Evolutionary conservation across 2,113 vertebrate species (phyloP).

Genomic region (Podarcis cretensis): DNA sequence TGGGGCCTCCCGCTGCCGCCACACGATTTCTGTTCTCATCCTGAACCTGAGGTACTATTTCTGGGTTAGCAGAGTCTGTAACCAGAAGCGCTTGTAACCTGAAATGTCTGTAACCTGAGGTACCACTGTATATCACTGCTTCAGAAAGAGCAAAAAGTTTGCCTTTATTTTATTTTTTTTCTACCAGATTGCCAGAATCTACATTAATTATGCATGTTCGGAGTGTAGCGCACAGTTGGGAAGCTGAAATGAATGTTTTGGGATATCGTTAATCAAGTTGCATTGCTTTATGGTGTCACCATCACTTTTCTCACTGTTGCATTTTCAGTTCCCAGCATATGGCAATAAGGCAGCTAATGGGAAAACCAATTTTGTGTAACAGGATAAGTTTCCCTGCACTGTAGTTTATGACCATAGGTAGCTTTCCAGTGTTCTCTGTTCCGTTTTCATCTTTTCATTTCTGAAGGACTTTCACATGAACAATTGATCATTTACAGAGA

Average conservation of each 20-base stretch:
- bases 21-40: too few species aligned
- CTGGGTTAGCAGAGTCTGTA: too few species aligned
- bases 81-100: too few species aligned
- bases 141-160: slow-evolving; percentile 60
- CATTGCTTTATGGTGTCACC: slow-evolving; percentile 71
- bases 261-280: slow-evolving; percentile 69
- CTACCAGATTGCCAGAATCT: slow-evolving; percentile 66
- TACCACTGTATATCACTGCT: slow-evolving; percentile 29
- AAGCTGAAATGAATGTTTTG: slow-evolving; percentile 73
- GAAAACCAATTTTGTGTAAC: slow-evolving; percentile 61
- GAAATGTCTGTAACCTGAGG: too few species aligned
- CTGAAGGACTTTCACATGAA: background rate
- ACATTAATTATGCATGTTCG: slow-evolving; percentile 74
- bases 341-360: slow-evolving; percentile 68
- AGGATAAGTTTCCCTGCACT: slow-evolving; percentile 46
- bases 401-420: slow-evolving; percentile 63
- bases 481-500: slow-evolving; percentile 3
- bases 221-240: slow-evolving; percentile 34
- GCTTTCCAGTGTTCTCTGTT: slow-evolving; percentile 49
- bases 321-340: slow-evolving; percentile 75
- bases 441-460: slow-evolving; percentile 10
- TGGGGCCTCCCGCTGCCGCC: too few species aligned
- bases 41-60: too few species aligned
- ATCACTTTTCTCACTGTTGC: slow-evolving; percentile 58
- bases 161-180: slow-evolving; percentile 54